Evolutionary conservation across 92 coral and sea anemone genomes (phyloP), one percentile per base, ranked within the genome.

Genomic region (Nematostella vectensis): DNA sequence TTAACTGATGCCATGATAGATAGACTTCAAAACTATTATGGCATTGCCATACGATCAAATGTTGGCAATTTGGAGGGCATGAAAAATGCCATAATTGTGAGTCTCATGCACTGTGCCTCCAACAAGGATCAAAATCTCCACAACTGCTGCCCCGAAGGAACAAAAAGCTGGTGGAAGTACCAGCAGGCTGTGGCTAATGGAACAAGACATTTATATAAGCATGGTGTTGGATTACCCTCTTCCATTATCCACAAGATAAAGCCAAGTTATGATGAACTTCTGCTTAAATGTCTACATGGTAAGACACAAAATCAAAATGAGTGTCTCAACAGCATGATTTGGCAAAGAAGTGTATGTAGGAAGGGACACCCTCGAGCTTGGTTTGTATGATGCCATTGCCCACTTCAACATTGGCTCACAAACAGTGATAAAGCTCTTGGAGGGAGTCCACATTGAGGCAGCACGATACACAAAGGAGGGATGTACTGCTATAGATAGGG

Each of bases 61-160:
- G n/a, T n/a, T n/a, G n/a, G n/a, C n/a, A n/a, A n/a, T n/a, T n/a
- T n/a, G n/a, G n/a, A n/a, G n/a, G n/a, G n/a, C n/a, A n/a, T n/a
- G n/a, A n/a, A n/a, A n/a, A n/a, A n/a, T n/a, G n/a, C n/a, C n/a
- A n/a, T n/a, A n/a, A 54, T 42, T 60, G 76, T 68, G 28, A 62
- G 69, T 40, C 22, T 80, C 0, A 42, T 80, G 11, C 87, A 68
- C 38, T 73, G 81, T 68, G 77, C 81, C n/a, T 79, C 81, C 20
- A 61, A 42, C 62, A 54, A 67, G 18, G 42, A 17, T 45, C 67
- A 51, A 23, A 67, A 62, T 19, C 64, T 70, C 48, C 69, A 64
- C 23, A 40, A 59, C 12, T 70, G 71, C 61, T 79, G 86, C 48
- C 76, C 80, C 17, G 23, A 29, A 17, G 76, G 76, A 52, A 27